These are phyloP conservation scores for Sturmia bella DNA, from an alignment of 2,888 invertebrate genomes.

Conservation along the genomic window DNA sequence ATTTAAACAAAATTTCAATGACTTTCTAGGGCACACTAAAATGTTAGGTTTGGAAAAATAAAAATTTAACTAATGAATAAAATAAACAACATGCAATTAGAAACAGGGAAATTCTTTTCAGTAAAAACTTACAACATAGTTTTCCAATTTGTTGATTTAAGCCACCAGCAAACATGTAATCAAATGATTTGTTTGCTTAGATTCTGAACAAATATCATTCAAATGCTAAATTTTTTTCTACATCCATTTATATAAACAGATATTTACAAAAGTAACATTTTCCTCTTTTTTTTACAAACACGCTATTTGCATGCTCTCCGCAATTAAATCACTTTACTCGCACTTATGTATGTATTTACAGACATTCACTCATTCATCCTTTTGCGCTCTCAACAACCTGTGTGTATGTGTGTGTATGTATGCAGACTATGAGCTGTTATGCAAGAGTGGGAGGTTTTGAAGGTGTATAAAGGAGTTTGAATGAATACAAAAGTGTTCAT, in stretches of 20 bases:
- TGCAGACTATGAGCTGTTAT: not conserved
- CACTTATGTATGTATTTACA: conserved; percentile 32
- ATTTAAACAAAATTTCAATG: too few species aligned
- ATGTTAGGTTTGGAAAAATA: too few species aligned
- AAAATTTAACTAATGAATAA: too few species aligned
- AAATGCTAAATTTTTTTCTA: conserved; percentile 1
- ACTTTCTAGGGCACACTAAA: too few species aligned
- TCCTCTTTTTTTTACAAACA: conserved; percentile 66
- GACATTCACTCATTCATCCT: not conserved
- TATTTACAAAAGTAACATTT: conserved; percentile 64
- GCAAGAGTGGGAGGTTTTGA: not conserved
- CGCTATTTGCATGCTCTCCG: conserved; percentile 72
- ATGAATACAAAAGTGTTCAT: conserved; percentile 1
- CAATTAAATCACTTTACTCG: conserved; percentile 66
- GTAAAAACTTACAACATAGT: not conserved
- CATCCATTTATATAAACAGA: not conserved
- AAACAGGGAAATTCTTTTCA: not conserved
- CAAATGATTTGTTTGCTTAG: conserved; percentile 72
- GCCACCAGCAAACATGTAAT: conserved; percentile 68
- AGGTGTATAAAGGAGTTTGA: not conserved
- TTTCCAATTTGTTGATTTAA: conserved; percentile 7
- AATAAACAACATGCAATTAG: too few species aligned
- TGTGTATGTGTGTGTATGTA: too few species aligned
- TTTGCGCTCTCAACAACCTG: conserved; percentile 48
- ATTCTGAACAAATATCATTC: conserved; percentile 72